phyloP scores from a whole-genome alignment of 2,797 vertebrate species.

The Melanogrammus aeglefinus region DNA sequence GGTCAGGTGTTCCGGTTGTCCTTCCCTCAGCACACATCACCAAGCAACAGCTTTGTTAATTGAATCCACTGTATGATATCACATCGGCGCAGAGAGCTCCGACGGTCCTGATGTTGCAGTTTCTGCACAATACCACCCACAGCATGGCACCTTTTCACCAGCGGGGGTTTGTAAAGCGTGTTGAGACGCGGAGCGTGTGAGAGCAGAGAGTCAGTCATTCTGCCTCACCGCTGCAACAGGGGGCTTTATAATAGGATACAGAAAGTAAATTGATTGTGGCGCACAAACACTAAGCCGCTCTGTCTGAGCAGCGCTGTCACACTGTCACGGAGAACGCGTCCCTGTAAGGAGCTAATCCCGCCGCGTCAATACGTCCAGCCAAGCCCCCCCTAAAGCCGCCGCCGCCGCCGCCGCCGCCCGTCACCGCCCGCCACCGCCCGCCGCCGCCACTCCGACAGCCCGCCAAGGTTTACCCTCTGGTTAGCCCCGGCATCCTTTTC shows the following conservation, averaged over 20 bases:
- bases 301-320: slow-evolving; percentile 57
- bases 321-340: slow-evolving; percentile 18
- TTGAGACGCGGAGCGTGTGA: too few relatives aligned
- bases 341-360: not conserved
- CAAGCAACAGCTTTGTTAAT: too few relatives aligned
- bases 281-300: slow-evolving; percentile 66
- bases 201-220: too few relatives aligned
- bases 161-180: too few relatives aligned
- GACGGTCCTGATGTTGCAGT: too few relatives aligned
- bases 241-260: slow-evolving; percentile 47
- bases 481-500: slow-evolving; percentile 36
- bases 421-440: too few relatives aligned
- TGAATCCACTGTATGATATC: too few relatives aligned
- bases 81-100: too few relatives aligned
- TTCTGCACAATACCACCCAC: too few relatives aligned
- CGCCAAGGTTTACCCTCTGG: slow-evolving; percentile 47
- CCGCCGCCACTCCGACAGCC: not conserved
- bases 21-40: too few relatives aligned
- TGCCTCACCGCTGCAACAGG: not conserved
- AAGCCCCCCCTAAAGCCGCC: not conserved
- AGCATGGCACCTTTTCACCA: too few relatives aligned
- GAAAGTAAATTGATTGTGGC: slow-evolving; percentile 67
- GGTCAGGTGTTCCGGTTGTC: too few relatives aligned
- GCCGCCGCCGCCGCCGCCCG: not conserved
- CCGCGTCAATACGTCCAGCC: slow-evolving; percentile 43